These are phyloP conservation scores for Sinhomidia bicolor DNA, from an alignment of 2,888 invertebrate genomes.

Conservation along the genomic window DNA sequence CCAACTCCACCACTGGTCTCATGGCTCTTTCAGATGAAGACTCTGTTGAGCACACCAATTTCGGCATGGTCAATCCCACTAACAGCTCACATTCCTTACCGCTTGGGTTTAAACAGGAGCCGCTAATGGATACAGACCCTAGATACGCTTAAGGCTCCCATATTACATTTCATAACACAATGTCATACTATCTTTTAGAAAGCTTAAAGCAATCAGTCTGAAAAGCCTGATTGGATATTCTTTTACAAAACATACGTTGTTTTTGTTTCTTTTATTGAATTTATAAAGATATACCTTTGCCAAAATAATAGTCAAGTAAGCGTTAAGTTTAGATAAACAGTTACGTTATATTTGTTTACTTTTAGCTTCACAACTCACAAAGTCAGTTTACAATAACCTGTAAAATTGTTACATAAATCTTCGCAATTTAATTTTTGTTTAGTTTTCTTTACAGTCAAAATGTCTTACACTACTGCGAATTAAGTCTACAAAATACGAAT, in stretches of 20 bases:
- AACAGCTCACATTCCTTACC: slow-evolving; percentile 63
- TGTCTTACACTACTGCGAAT: too few species aligned
- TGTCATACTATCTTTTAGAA: background rate
- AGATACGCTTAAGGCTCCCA: slow-evolving; percentile 71
- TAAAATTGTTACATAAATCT: too few species aligned
- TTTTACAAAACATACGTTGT: background rate
- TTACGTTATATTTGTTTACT: too few species aligned
- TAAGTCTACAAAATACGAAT: too few species aligned
- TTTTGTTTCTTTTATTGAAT: background rate
- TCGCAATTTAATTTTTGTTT: too few species aligned
- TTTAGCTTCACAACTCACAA: too few species aligned
- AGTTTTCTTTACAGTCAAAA: too few species aligned
- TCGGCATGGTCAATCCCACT: slow-evolving; percentile 68
- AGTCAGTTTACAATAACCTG: too few species aligned
- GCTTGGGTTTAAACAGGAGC: slow-evolving; percentile 79
- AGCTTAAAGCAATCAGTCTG: background rate
- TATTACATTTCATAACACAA: background rate
- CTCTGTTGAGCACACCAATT: slow-evolving; percentile 72
- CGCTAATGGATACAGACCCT: slow-evolving; percentile 75
- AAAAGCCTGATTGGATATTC: background rate
- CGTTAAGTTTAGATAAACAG: too few species aligned
- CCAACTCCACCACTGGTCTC: slow-evolving; percentile 75
- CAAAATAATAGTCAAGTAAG: too few species aligned
- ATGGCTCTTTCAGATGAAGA: slow-evolving; percentile 80
- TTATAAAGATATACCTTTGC: too few species aligned